Percentiles rank a stretch among this genome's conserved stretches.
phyloP scores from a whole-genome alignment of 2,113 vertebrate genomes.

The Ammodytes marinus region DNA sequence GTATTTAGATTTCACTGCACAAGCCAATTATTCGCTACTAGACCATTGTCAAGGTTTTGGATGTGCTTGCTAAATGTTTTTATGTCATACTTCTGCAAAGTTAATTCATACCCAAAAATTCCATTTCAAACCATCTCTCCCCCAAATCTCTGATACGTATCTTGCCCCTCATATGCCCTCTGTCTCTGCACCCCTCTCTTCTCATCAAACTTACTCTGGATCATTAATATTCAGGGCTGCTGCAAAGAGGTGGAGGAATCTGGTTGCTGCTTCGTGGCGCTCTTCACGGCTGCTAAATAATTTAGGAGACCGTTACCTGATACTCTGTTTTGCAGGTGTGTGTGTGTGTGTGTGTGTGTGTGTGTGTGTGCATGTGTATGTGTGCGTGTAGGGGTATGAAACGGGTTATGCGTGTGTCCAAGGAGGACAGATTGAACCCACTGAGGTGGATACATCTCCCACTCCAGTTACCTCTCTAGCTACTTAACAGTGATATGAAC shows the following conservation, averaged over 20 bases:
- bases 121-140: neutral
- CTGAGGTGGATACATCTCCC: slow-evolving; percentile 58
- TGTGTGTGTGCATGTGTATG: slow-evolving; percentile 28
- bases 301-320: slow-evolving; percentile 78
- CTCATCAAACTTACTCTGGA: slow-evolving; percentile 43
- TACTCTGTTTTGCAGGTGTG: slow-evolving; percentile 34
- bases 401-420: slow-evolving; percentile 23
- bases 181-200: neutral
- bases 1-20: neutral
- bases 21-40: neutral
- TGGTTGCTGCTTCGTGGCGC: slow-evolving; percentile 68
- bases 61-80: neutral
- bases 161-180: neutral
- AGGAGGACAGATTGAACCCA: slow-evolving; percentile 78
- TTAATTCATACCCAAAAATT: neutral
- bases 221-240: slow-evolving; percentile 78
- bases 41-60: neutral
- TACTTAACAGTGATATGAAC: slow-evolving; percentile 73
- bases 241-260: slow-evolving; percentile 71
- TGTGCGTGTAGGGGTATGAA: neutral
- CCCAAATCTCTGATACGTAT: slow-evolving; percentile 23
- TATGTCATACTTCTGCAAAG: neutral
- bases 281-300: slow-evolving; percentile 82
- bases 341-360: slow-evolving; percentile 9
- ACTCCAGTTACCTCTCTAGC: slow-evolving; percentile 75